A percentile compares a stretch with the other conserved stretches of the same genome.
These are phyloP conservation scores for Tragelaphus scriptus DNA, from an alignment of 2,113 vertebrate species.

Conservation along the genomic window DNA sequence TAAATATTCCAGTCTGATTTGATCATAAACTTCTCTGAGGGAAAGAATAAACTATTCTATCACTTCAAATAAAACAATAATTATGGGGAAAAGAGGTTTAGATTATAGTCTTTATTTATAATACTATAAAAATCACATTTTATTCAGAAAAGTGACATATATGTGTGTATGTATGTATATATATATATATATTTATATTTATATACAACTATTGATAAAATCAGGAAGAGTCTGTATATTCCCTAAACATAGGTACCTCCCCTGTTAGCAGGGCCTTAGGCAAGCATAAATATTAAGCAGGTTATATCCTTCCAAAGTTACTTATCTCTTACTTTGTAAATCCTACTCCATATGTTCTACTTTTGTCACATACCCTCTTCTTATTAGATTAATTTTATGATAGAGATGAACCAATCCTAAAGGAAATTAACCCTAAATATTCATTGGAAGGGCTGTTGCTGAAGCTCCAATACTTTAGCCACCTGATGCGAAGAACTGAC, in stretches of 20 bases:
- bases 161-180: not conserved
- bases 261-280: not conserved
- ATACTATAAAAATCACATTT: not conserved
- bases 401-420: not conserved
- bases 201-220: not conserved
- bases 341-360: not conserved
- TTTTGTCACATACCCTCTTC: not conserved
- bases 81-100: not conserved
- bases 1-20: not conserved
- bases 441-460: not conserved
- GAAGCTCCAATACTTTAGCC: not conserved
- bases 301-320: not conserved
- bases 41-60: not conserved
- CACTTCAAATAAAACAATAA: not conserved
- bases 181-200: not conserved
- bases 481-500: not conserved
- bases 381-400: not conserved
- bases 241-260: not conserved
- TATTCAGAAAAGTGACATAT: not conserved
- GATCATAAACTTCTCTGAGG: not conserved
- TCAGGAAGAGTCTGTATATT: not conserved
- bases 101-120: not conserved
- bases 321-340: not conserved
- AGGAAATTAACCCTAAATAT: not conserved
- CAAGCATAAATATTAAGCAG: not conserved